Percentiles rank a stretch among this genome's conserved stretches.
These are phyloP conservation scores for Drosophila lacteicornis DNA, from an alignment of 1,140 invertebrate genomes.

Conservation along the genomic window DNA sequence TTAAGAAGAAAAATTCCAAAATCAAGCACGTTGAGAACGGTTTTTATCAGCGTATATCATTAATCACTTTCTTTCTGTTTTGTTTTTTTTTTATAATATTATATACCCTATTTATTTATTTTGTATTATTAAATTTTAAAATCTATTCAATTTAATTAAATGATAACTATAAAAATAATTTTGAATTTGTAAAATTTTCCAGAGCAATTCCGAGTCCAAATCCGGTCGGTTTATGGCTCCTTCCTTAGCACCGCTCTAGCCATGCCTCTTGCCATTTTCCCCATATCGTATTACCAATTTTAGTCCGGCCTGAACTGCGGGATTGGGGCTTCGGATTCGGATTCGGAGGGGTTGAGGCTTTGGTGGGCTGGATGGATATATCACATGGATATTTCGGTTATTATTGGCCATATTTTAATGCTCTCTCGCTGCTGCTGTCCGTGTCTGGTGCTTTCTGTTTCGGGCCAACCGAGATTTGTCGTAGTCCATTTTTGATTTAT, in stretches of 20 bases:
- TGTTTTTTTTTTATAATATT: too few relatives aligned
- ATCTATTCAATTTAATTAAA: too few relatives aligned
- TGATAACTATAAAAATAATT: too few relatives aligned
- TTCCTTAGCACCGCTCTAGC: not conserved
- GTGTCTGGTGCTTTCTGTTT: conserved; percentile 25
- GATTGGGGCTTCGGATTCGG: not conserved
- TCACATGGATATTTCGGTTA: conserved; percentile 71
- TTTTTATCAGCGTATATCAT: too few relatives aligned
- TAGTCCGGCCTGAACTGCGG: conserved; percentile 17
- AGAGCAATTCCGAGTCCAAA: not conserved
- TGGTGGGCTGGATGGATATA: conserved; percentile 29
- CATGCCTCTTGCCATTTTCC: not conserved
- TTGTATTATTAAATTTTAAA: too few relatives aligned
- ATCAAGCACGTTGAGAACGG: too few relatives aligned
- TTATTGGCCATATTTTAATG: conserved; percentile 82
- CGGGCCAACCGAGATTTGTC: conserved; percentile 78
- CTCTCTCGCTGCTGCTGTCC: conserved; percentile 40
- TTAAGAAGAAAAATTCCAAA: too few relatives aligned
- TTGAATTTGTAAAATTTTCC: not conserved
- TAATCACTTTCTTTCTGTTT: too few relatives aligned
- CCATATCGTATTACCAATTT: conserved; percentile 43
- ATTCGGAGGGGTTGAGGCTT: not conserved
- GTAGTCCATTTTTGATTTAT: conserved; percentile 81
- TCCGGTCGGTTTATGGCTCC: not conserved
- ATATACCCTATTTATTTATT: too few relatives aligned